Evolutionary conservation across 2,888 invertebrate species (phyloP).

Genomic region (Metacarcinus magister): DNA sequence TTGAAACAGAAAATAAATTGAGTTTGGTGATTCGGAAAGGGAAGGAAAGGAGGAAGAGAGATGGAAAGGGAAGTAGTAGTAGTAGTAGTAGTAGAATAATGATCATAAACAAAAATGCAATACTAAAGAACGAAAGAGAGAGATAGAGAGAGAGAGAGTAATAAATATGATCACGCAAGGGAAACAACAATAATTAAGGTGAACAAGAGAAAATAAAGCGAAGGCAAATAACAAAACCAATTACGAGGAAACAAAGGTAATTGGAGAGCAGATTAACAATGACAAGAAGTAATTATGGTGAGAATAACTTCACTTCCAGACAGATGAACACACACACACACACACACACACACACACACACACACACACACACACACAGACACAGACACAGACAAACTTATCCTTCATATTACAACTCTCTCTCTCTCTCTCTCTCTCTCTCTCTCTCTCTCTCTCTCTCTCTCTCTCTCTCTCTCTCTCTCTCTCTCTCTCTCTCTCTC

Average conservation of each 20-base stretch:
- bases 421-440: slow-evolving; percentile 34
- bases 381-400: neutral
- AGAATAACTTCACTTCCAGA: slow-evolving; percentile 45
- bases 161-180: slow-evolving; percentile 45
- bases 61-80: neutral
- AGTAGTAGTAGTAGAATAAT: neutral
- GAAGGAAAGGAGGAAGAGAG: neutral
- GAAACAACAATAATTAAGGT: slow-evolving; percentile 48
- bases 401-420: neutral
- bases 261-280: slow-evolving; percentile 15
- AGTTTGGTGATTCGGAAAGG: neutral
- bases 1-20: neutral
- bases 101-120: neutral
- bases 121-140: neutral
- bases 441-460: slow-evolving; percentile 43
- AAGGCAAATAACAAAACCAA: slow-evolving; percentile 48
- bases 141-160: slow-evolving; percentile 28
- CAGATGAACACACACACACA: slow-evolving; percentile 31
- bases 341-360: slow-evolving; percentile 45
- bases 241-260: neutral
- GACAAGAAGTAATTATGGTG: slow-evolving; percentile 41
- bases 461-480: slow-evolving; percentile 26
- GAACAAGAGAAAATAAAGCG: slow-evolving; percentile 45
- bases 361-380: slow-evolving; percentile 36
- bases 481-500: slow-evolving; percentile 26